Evolutionary conservation across 2,113 vertebrate genomes (phyloP).

Genomic region (Hemichromis elongatus): DNA sequence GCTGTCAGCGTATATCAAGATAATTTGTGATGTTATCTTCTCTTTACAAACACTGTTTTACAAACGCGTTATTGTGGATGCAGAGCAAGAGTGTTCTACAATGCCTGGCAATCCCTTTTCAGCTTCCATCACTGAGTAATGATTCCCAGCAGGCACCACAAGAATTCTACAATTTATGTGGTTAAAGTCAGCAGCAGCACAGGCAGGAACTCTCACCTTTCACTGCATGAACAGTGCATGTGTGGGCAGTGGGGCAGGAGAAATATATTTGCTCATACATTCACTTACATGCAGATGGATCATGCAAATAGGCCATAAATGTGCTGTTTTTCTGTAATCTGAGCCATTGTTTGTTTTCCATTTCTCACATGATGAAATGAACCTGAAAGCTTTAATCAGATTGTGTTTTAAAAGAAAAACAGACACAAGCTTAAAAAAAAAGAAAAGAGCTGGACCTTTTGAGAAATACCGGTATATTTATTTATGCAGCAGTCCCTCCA

Average conservation of each 20-base stretch:
- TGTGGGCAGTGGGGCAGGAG: background rate
- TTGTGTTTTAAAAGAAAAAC: background rate
- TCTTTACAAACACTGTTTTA: background rate
- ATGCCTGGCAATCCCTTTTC: background rate
- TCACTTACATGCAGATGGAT: background rate
- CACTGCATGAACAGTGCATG: background rate
- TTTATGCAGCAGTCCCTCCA: background rate
- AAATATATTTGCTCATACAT: background rate
- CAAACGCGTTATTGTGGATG: background rate
- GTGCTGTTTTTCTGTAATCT: background rate
- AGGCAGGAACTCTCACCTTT: background rate
- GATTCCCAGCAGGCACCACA: conserved; percentile 2
- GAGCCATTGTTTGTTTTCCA: background rate
- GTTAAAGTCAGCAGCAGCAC: background rate
- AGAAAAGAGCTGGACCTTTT: background rate
- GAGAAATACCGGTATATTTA: background rate
- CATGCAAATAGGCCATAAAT: background rate
- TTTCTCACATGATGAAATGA: background rate
- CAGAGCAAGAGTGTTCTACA: background rate
- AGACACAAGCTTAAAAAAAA: background rate
- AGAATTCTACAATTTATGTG: background rate
- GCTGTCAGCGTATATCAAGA: rapidly evolving
- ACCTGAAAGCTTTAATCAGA: background rate
- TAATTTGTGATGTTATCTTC: too few relatives aligned
- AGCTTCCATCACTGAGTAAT: background rate